Conservation (phyloP, 53 echinoderm and acorn worm genomes). For the Echinarachnius parma region DNA sequence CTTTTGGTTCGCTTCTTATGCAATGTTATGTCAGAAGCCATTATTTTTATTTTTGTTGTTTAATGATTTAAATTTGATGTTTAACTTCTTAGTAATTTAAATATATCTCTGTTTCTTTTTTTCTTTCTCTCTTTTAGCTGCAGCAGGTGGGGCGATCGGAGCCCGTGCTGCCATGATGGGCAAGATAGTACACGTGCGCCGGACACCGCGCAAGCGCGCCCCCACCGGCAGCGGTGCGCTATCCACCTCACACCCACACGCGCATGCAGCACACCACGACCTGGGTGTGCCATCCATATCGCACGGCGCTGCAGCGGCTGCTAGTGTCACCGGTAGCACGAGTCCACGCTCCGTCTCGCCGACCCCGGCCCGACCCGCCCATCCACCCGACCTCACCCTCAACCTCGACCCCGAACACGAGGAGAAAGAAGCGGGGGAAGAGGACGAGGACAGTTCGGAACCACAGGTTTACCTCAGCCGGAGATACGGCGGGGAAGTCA, state of each 20-base stretch:
- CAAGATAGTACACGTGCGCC: constrained; percentile 28
- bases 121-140: neutral
- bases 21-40: too few species aligned
- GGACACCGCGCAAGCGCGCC: constrained; percentile 26
- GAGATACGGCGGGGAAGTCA: constrained; percentile 80
- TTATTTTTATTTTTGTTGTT: too few species aligned
- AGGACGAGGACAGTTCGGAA: constrained; percentile 50
- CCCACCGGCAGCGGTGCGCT: constrained; percentile 30
- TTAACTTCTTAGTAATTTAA: too few species aligned
- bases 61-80: too few species aligned
- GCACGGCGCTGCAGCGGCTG: too few species aligned
- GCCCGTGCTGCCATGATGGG: constrained; percentile 34
- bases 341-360: constrained; percentile 26
- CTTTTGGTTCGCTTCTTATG: too few species aligned
- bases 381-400: constrained; percentile 8
- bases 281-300: constrained; percentile 33
- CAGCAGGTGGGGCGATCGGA: constrained; percentile 31
- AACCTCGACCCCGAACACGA: constrained; percentile 25
- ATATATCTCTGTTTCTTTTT: neutral
- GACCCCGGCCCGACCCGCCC: constrained; percentile 3
- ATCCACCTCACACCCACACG: neutral
- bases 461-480: constrained; percentile 75
- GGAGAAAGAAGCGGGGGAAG: constrained; percentile 32
- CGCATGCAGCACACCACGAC: too few species aligned
- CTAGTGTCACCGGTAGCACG: neutral